A percentile compares a stretch with the other conserved stretches of the same genome.
phyloP scores from a whole-genome alignment of 2,797 vertebrate genomes.

The Parauchenoglanis ngamensis region DNA sequence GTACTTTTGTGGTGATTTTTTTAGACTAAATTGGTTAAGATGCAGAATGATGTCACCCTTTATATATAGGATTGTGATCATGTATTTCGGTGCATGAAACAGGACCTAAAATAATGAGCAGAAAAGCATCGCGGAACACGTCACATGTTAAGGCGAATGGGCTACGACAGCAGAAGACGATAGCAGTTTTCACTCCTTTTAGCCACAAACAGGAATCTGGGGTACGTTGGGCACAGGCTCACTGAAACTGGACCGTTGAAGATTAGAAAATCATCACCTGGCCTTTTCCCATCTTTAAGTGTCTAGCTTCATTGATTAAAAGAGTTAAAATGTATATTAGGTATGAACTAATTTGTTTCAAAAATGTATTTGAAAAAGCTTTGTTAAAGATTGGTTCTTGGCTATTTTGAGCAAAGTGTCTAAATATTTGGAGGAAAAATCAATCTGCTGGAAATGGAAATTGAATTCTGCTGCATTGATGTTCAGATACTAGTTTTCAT shows the following conservation, averaged over 20 bases:
- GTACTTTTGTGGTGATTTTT: constrained; percentile 11
- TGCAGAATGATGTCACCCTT: constrained; percentile 5
- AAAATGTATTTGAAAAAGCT: neutral
- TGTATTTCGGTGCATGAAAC: neutral
- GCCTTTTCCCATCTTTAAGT: neutral
- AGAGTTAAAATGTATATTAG: neutral
- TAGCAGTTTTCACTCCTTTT: neutral
- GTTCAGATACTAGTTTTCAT: neutral
- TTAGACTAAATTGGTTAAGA: neutral
- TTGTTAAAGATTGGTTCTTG: neutral
- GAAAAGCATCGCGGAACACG: neutral
- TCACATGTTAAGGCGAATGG: neutral
- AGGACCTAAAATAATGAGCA: neutral
- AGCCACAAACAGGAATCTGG: neutral
- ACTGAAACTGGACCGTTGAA: neutral
- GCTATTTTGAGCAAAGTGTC: neutral
- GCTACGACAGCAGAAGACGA: neutral
- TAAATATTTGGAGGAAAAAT: neutral
- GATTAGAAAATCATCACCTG: neutral
- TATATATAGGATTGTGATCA: neutral
- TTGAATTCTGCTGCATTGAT: neutral
- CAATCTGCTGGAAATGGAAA: neutral
- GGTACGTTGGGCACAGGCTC: too few relatives aligned
- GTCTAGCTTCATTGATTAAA: neutral
- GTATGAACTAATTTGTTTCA: neutral